Evolutionary conservation across 2,113 vertebrate genomes (phyloP), one percentile per base, ranked within the genome.

Genomic region (Sinocyclocheilus grahami): DNA sequence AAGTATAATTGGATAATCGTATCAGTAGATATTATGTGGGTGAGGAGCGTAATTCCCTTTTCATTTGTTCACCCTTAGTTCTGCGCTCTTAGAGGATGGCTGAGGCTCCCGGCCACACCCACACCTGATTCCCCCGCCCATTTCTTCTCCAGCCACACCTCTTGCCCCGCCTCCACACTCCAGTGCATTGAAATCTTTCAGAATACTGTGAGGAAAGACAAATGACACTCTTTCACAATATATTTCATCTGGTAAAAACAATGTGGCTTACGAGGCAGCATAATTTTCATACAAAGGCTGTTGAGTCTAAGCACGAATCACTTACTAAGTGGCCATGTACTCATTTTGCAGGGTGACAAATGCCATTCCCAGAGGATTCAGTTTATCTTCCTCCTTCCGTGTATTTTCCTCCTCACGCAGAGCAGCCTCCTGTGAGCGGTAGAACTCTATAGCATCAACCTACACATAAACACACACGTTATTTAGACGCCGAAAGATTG

Each of bases 21-120:
- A 99, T 98, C 98, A 99, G 82, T 94, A 97, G 72, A 99, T 95
- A 88, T 98, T 97, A 90, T 95, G 95, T 1, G 97, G 97, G 86
- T 96, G 96, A 3, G 96, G 90, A 20, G 98, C 98, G 0, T 96
- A 97, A 69, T 87, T 90, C 77, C 98, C 96, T 0, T 88, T 90
- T 97, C 97, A 99, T 58, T 63, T 93, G 60, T 93, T 92, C 60
- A 96, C 86, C 0, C 91, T 81, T 30, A 99, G 94, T 51, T 92
- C 86, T 53, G 33, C 89, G 85, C 96, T 96, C 12, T 91, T 86
- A 39, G 95, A 86, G 0, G 98, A 99, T 0, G 96, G 95, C 86
- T 99, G 97, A 7, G 95, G 96, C 6, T 95, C 93, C 0, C n/a
- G n/a, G n/a, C n/a, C n/a, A n/a, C n/a, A n/a, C n/a, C n/a, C n/a